Percentiles rank a stretch among this genome's conserved stretches.
These are phyloP conservation scores for Drosophila rellima DNA, from an alignment of 2,888 invertebrate species.

Conservation along the genomic window DNA sequence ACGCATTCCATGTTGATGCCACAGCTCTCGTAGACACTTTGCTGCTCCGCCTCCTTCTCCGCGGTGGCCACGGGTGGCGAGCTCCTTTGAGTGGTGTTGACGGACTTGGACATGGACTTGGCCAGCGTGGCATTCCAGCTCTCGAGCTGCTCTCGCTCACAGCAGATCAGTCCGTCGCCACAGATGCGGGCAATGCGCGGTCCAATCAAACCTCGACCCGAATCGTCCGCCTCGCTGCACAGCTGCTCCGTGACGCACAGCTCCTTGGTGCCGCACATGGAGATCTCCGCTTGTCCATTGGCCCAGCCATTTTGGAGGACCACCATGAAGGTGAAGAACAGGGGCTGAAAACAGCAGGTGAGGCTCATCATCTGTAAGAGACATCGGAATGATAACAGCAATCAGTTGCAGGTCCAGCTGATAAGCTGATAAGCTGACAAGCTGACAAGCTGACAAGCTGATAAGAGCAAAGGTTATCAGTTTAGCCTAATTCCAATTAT, in stretches of 20 bases:
- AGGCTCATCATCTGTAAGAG: conserved; percentile 7
- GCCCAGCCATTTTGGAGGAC: background rate
- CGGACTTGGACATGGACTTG: no score
- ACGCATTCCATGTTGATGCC: conserved; percentile 67
- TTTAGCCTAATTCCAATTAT: background rate
- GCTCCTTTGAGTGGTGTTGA: background rate
- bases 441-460: conserved; percentile 11
- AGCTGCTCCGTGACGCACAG: conserved; percentile 52
- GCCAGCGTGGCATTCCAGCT: conserved; percentile 48
- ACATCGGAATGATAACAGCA: background rate
- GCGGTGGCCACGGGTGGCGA: background rate
- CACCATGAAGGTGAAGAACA: conserved; percentile 27
- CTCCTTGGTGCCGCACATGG: conserved; percentile 33
- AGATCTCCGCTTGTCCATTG: background rate
- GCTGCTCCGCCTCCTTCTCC: conserved; percentile 14
- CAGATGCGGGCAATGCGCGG: conserved; percentile 52
- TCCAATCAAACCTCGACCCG: conserved; percentile 46
- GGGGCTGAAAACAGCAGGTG: background rate
- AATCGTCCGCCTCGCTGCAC: conserved; percentile 60
- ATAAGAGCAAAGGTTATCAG: conserved; percentile 22
- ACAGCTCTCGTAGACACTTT: conserved; percentile 62
- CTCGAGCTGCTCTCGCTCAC: conserved; percentile 57
- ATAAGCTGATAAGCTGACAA: conserved; percentile 13
- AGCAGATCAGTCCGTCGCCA: conserved; percentile 46
- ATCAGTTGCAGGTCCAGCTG: background rate